Base-by-base conservation (phyloP, 1,140 invertebrate genomes). In the Saccostrea glomerata region DNA sequence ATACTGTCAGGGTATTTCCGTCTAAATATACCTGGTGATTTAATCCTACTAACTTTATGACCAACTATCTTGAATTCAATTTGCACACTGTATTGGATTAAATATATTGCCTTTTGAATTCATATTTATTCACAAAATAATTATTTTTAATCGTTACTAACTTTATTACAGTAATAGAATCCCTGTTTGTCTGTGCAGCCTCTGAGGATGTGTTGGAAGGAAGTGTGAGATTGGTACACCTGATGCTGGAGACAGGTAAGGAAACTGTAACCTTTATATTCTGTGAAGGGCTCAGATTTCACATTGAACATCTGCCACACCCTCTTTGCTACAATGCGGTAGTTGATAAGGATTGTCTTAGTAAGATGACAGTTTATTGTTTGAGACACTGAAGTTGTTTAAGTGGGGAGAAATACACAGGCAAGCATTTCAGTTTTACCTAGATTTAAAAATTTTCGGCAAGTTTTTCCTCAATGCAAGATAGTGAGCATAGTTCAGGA, bases 231-330 rank as follows among this genome's bases (percentile, higher is more conserved):
- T 17, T 77, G 70, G 25, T 30, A 36, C 23, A 23, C 66, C 23
- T 77, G 70, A 77, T 77, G 70, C 25, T 23, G 30, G 70, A 77
- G 25, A 30, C 7, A 77, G 70, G 70, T 77, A 77, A 77, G 25
- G 30, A 77, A 77, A 36, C 13, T 77, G 23, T 36, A 5, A 77
- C 12, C 11, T 30, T 12, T 30, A 4, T 36, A 4, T 36, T 77
- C 60, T 36, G 11, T 77, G 25, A 36, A 30, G 3, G 4, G 11
- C 25, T 77, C 70, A 25, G 70, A 30, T 30, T 77, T 77, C 25
- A 30, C 30, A 77, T 40, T 77, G 70, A 30, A 77, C 23, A 36
- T 77, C 30, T 36, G 25, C 23, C 70, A 77, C 70, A 30, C 70
- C 70, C 30, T 77, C 47, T 77, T 25, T 13, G 25, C 70, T 36